Evolutionary conservation across 2,888 invertebrate species (phyloP).

Genomic region (Xestoiulus laeticollis): DNA sequence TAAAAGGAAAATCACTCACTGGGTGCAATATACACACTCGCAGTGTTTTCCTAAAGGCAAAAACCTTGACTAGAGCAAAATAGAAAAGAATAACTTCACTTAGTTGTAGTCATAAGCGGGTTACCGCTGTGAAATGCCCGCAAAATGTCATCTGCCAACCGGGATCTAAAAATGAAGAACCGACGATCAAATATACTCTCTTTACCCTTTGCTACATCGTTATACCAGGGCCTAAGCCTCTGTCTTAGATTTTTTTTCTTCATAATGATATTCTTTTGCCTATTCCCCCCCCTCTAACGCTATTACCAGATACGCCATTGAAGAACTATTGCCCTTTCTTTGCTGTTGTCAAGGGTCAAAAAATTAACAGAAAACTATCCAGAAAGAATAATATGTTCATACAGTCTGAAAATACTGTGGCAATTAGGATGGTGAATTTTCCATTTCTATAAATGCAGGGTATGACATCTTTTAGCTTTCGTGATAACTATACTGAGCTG

Average conservation of each 20-base stretch:
- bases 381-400: background rate
- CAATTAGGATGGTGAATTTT: background rate
- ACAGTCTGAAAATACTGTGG: background rate
- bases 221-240: background rate
- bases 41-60: background rate
- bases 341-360: background rate
- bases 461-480: too few relatives aligned
- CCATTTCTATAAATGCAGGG: background rate
- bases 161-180: conserved; percentile 37
- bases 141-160: conserved; percentile 29
- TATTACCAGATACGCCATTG: background rate
- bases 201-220: conserved; percentile 22
- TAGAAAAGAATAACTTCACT: conserved; percentile 45
- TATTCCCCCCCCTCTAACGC: background rate
- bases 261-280: background rate
- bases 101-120: conserved; percentile 31
- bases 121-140: conserved; percentile 37
- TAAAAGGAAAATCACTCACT: conserved; percentile 45
- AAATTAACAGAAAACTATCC: background rate
- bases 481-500: too few relatives aligned
- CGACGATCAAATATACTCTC: background rate
- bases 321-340: background rate
- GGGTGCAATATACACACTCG: conserved; percentile 26
- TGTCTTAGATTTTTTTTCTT: conserved; percentile 1
- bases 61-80: conserved; percentile 42